A percentile compares a stretch with the other conserved stretches of the same genome.
These are phyloP conservation scores for Caenorhabditis uteleia DNA, from an alignment of 2,888 invertebrate species.

Conservation along the genomic window DNA sequence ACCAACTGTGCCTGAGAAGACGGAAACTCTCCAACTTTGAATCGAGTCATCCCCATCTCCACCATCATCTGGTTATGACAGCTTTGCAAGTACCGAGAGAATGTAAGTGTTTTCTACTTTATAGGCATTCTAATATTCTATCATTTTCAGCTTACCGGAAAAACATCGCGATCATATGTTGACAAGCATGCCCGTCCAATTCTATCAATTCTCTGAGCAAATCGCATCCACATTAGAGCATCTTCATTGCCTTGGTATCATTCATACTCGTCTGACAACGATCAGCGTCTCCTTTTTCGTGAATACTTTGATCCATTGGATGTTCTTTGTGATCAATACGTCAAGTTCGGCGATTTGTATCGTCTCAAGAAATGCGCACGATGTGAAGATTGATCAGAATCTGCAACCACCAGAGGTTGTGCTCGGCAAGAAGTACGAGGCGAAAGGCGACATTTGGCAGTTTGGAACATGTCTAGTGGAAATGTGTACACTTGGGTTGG, in stretches of 20 bases:
- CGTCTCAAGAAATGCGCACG: conserved; percentile 10
- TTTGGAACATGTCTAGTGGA: conserved; percentile 46
- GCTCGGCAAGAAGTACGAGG: conserved; percentile 34
- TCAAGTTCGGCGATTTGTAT: conserved; percentile 43
- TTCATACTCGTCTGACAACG: conserved; percentile 36
- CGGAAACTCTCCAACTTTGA: too few species aligned
- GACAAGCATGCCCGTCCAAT: conserved; percentile 10
- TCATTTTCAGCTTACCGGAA: conserved; percentile 5
- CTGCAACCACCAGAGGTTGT: conserved; percentile 44
- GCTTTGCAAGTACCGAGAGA: too few species aligned
- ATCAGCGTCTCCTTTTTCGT: conserved; percentile 35
- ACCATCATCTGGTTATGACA: conserved; percentile 44
- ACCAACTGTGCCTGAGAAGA: too few species aligned
- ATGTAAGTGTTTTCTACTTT: conserved; percentile 13
- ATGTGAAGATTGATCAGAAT: conserved; percentile 19
- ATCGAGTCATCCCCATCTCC: conserved; percentile 33
- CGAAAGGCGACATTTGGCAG: conserved; percentile 48
- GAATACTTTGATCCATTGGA: conserved; percentile 34
- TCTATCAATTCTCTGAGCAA: conserved; percentile 41
- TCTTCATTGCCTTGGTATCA: conserved; percentile 33
- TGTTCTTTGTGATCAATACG: conserved; percentile 41
- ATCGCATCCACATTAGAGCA: conserved; percentile 35
- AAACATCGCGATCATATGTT: background rate
- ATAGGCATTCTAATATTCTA: background rate
- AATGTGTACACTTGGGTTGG: conserved; percentile 36